Evolutionary conservation across 1,140 invertebrate genomes (phyloP), one percentile per base, ranked within the genome.

Genomic region (Bombus consobrinus): DNA sequence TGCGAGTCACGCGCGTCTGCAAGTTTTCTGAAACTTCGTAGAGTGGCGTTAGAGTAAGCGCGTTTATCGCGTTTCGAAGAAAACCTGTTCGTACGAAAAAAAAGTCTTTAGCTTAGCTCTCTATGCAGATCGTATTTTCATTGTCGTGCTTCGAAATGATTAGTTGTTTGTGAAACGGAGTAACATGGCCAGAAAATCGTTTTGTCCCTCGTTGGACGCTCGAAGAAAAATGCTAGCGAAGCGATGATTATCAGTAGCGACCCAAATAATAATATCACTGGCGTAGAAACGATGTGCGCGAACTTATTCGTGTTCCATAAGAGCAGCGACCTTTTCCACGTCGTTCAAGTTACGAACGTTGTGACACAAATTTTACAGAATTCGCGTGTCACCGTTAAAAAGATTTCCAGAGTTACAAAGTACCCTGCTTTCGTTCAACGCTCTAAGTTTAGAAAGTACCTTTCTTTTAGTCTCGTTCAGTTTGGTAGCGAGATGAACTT

Each of bases 1-100:
- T 87, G 89, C 76, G 62, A 81, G 88, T 89, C 87, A 89, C 85
- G 85, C 62, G 78, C 71, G 74, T 77, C 53, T 81, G 47, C 53
- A 47, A 37, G 77, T 62, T 84, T 79, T 87, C 81, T 68, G 73
- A 59, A 78, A 88, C 47, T 66, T 9, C 34, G 69, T 3, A 53
- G 47, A 53, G 47, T 3, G 18, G 18, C 43, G 69, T n/a, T 1
- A n/a, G 25, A 71, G 37, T 22, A 25, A 62, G 34, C 66, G 37
- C n/a, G 15, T 32, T 76, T 71, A 68, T 39, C 41, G 75, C 77
- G 43, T 81, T 85, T 88, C 88, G 68, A 88, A 69, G 75, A 74
- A 34, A 59, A 64, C 22, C 22, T 37, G 87, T 59, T 73, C 13
- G 25, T 9, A 12, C 6, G 6, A 8, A 15, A 18, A 8, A 15